Evolutionary conservation across 1,140 invertebrate species (phyloP), one percentile per base, ranked within the genome.

Genomic region (Meloidogyne chitwoodi): DNA sequence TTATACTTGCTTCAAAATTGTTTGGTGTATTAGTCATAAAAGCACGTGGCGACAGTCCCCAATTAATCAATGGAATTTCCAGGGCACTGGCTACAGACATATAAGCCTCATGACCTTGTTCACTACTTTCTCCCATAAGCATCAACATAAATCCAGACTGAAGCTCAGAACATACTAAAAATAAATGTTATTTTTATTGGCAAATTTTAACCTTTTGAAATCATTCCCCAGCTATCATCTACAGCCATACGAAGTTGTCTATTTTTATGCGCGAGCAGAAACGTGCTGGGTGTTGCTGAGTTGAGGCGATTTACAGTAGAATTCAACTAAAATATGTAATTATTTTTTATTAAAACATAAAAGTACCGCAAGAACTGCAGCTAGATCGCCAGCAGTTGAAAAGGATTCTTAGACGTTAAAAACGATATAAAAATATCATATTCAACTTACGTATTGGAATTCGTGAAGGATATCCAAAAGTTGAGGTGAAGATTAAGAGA

Each of bases 1-100:
- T 80, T 22, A 86, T 26, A 34, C 77, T 78, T 16, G 87, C 80
- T 80, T 87, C 85, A 66, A 86, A 87, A 64, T 81, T 87, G 69
- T 62, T 75, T 6, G 48, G 22, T 11, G 68, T 27, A 83, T 74
- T 75, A 27, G 31, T 14, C n/a, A 41, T 12, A 34, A 64, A 78
- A 14, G 68, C 22, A 56, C 31, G 48, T 26, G 56, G 34, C 22
- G 76, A 74, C 26, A 66, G 16, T 5, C 44, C 73, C 83, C 83
- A 83, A 68, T 83, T 83, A 14, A 83, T 68, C 26, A 85, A 73
- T 38, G 83, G 83, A 38, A 83, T 80, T 75, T 83, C 83, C 22
- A 83, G 12, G 10, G 81, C 66, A 69, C 78, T 81, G 11, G 82
- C 77, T 14, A 85, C 80, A 38, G 71, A 66, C 29, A 72, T 63